Evolutionary conservation across 2,888 invertebrate genomes (phyloP).

Genomic region (Dryobotodes eremita): DNA sequence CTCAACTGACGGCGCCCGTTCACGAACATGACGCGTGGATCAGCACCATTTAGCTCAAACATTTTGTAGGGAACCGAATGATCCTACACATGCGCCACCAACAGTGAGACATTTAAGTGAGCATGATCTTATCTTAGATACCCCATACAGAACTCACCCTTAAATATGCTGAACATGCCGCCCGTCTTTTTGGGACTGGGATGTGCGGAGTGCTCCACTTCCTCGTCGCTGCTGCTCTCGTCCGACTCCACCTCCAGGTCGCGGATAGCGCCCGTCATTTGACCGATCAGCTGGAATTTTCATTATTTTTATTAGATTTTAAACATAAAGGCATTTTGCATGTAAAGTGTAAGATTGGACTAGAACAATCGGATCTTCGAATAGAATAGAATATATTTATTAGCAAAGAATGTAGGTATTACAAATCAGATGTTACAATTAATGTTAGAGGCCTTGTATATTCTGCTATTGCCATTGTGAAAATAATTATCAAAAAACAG

Average conservation of each 20-base stretch:
- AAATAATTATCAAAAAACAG: background rate
- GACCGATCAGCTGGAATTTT: constrained; percentile 92
- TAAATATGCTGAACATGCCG: constrained; percentile 96
- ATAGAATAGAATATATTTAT: no score
- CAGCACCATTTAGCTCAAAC: no score
- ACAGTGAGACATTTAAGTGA: no score
- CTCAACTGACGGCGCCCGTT: no score
- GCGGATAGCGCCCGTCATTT: constrained; percentile 95
- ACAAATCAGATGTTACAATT: no score
- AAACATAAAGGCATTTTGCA: background rate
- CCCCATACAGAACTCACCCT: constrained; percentile 79
- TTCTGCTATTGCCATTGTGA: no score
- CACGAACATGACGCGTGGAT: no score
- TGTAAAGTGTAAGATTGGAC: no score
- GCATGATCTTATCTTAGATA: background rate
- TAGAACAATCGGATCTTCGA: background rate
- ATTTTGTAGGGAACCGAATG: no score
- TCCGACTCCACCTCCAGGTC: constrained; percentile 95
- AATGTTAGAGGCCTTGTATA: no score
- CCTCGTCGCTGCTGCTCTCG: constrained; percentile 92
- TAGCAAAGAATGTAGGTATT: no score
- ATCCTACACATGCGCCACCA: no score
- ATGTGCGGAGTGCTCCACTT: constrained; percentile 85
- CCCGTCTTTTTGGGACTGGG: constrained; percentile 80
- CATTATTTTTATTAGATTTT: background rate